These are phyloP conservation scores for Oryzias curvinotus DNA, from an alignment of 2,113 vertebrate genomes.

Conservation along the genomic window DNA sequence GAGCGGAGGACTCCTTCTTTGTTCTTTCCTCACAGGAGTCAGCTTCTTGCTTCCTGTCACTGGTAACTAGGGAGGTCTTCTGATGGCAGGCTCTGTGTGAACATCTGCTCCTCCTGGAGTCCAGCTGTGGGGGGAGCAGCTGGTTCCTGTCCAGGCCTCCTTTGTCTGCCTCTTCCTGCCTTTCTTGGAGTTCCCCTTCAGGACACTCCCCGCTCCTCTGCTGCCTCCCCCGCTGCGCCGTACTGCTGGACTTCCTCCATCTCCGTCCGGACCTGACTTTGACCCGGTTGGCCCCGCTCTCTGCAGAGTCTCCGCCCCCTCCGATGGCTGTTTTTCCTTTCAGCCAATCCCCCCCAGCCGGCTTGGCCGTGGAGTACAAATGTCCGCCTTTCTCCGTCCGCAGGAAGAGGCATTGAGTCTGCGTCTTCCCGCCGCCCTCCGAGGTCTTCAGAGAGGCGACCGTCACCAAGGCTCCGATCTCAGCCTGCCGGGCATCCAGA, in stretches of 20 bases:
- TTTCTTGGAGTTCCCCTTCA: slow-evolving; percentile 31
- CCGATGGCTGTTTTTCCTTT: slow-evolving; percentile 53
- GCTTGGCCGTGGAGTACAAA: slow-evolving; percentile 66
- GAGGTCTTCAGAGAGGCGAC: slow-evolving; percentile 78
- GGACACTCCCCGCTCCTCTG: slow-evolving; percentile 44
- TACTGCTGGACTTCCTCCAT: slow-evolving; percentile 73
- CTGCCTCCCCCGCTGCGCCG: slow-evolving; percentile 36
- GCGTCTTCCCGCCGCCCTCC: slow-evolving; percentile 75
- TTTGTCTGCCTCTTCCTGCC: slow-evolving; percentile 50
- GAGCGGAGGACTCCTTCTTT: slow-evolving; percentile 8
- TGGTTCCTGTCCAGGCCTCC: slow-evolving; percentile 6
- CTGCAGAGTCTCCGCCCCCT: slow-evolving; percentile 31
- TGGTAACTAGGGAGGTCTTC: background rate
- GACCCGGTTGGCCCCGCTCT: slow-evolving; percentile 50
- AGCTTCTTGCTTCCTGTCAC: background rate
- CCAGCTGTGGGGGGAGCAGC: slow-evolving; percentile 6
- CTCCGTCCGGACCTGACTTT: slow-evolving; percentile 67
- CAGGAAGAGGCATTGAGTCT: slow-evolving; percentile 77
- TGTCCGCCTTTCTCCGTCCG: slow-evolving; percentile 73
- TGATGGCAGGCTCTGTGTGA: slow-evolving; percentile 19
- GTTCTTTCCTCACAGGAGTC: background rate
- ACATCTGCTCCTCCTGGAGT: slow-evolving; percentile 10
- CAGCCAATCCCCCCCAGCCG: slow-evolving; percentile 62
- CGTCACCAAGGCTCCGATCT: slow-evolving; percentile 73
- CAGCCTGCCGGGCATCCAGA: slow-evolving; percentile 57